Evolutionary conservation across 1,140 invertebrate genomes (phyloP).

Genomic region (Drosophila nikananu): DNA sequence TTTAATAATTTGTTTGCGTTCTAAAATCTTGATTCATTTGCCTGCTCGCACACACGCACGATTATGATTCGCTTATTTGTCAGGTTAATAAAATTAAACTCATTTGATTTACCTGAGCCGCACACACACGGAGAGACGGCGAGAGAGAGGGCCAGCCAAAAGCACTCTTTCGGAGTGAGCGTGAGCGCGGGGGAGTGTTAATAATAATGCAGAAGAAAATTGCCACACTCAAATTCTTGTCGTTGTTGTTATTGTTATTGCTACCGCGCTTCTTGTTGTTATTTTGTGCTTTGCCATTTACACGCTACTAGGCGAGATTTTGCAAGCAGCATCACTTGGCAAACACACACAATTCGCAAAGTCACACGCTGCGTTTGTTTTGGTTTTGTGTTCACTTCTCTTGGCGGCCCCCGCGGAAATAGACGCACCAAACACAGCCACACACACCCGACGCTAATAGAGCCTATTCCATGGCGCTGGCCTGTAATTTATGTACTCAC

Average conservation of each 20-base stretch:
- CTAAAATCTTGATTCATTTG: constrained; percentile 71
- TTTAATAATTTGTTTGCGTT: constrained; percentile 80
- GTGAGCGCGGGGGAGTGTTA: constrained; percentile 54
- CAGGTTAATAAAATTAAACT: constrained; percentile 77
- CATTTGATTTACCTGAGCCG: constrained; percentile 70
- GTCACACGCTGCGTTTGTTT: constrained; percentile 35
- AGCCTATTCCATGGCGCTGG: neutral
- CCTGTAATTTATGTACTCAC: neutral
- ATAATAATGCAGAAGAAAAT: constrained; percentile 62
- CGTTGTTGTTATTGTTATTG: constrained; percentile 19
- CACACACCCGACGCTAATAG: neutral
- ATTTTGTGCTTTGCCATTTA: constrained; percentile 9
- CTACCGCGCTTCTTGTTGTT: constrained; percentile 14
- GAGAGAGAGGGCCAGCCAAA: constrained; percentile 9
- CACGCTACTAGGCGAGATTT: constrained; percentile 24
- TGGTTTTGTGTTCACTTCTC: constrained; percentile 6
- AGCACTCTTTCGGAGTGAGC: constrained; percentile 18
- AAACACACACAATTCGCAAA: constrained; percentile 23
- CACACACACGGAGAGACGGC: constrained; percentile 3
- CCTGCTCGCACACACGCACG: constrained; percentile 34
- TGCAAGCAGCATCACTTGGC: constrained; percentile 31
- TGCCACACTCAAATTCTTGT: constrained; percentile 36
- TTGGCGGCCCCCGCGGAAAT: neutral
- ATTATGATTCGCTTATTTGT: constrained; percentile 61
- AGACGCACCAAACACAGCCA: neutral